Percentiles rank a stretch among this genome's conserved stretches.
Conservation (phyloP, 2,113 vertebrate genomes). For the Notothenia coriiceps region DNA sequence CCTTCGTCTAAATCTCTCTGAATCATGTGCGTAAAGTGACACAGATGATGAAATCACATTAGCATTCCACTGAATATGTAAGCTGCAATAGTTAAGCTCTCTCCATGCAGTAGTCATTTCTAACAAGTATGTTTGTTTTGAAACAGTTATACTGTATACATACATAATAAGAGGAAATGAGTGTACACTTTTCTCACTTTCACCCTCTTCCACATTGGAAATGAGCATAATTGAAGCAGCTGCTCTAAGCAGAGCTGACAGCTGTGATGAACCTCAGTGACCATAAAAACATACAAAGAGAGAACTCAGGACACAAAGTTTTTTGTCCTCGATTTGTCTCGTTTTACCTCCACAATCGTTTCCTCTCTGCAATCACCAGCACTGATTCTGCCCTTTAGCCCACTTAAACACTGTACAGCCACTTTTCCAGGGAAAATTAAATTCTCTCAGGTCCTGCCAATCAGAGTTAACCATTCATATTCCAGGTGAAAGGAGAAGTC, state of each 20-base stretch:
- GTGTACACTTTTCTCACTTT: slow-evolving; percentile 75
- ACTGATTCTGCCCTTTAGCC: slow-evolving; percentile 65
- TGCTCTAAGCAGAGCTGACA: slow-evolving; percentile 72
- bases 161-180: slow-evolving; percentile 78
- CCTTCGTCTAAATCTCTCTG: neutral
- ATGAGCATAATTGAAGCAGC: slow-evolving; percentile 65
- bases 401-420: slow-evolving; percentile 60
- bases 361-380: slow-evolving; percentile 75
- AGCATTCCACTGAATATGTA: slow-evolving; percentile 44
- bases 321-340: slow-evolving; percentile 28
- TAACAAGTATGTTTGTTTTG: slow-evolving; percentile 69
- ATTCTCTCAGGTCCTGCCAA: slow-evolving; percentile 59
- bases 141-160: slow-evolving; percentile 66
- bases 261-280: slow-evolving; percentile 77
- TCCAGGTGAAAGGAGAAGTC: slow-evolving; percentile 15
- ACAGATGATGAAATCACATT: slow-evolving; percentile 52
- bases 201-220: slow-evolving; percentile 61
- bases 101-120: slow-evolving; percentile 62
- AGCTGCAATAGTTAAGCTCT: neutral
- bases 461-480: slow-evolving; percentile 53
- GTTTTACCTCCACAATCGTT: slow-evolving; percentile 73
- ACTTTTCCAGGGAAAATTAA: slow-evolving; percentile 70
- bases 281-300: slow-evolving; percentile 75
- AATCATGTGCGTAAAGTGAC: neutral
- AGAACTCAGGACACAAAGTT: slow-evolving; percentile 64